phyloP scores from a whole-genome alignment of 2,888 invertebrate genomes.

The Timema cristinae region DNA sequence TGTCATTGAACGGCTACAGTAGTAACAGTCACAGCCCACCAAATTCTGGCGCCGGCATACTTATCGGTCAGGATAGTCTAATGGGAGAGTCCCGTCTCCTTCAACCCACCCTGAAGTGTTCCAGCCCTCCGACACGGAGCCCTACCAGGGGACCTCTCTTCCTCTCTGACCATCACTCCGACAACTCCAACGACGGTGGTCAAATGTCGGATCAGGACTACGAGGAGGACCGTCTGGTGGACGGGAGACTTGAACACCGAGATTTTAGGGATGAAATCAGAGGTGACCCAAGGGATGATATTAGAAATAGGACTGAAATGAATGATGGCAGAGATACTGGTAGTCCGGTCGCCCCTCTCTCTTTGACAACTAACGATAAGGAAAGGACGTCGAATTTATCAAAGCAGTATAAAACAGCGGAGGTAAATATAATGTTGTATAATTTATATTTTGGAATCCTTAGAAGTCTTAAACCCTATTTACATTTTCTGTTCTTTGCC shows the following conservation, averaged over 20 bases:
- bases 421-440: too few species aligned
- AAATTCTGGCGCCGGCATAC: constrained; percentile 58
- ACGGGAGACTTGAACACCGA: constrained; percentile 6
- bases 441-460: too few species aligned
- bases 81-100: constrained; percentile 17
- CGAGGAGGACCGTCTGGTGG: constrained; percentile 46
- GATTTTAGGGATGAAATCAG: neutral
- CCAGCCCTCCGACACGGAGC: constrained; percentile 18
- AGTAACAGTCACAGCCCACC: constrained; percentile 61
- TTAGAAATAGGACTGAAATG: constrained; percentile 31
- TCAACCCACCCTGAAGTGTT: constrained; percentile 20
- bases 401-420: too few species aligned
- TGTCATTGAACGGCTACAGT: constrained; percentile 60
- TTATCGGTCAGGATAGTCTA: constrained; percentile 34
- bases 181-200: constrained; percentile 47
- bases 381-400: constrained; percentile 34
- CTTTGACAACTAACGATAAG: constrained; percentile 53
- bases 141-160: constrained; percentile 20
- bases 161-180: constrained; percentile 20
- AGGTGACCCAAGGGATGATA: constrained; percentile 22
- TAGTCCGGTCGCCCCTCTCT: constrained; percentile 65
- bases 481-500: too few species aligned
- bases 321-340: constrained; percentile 53
- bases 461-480: too few species aligned
- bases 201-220: constrained; percentile 65